phyloP scores from a whole-genome alignment of 2,113 vertebrate genomes.

The Hepsetus odoe region DNA sequence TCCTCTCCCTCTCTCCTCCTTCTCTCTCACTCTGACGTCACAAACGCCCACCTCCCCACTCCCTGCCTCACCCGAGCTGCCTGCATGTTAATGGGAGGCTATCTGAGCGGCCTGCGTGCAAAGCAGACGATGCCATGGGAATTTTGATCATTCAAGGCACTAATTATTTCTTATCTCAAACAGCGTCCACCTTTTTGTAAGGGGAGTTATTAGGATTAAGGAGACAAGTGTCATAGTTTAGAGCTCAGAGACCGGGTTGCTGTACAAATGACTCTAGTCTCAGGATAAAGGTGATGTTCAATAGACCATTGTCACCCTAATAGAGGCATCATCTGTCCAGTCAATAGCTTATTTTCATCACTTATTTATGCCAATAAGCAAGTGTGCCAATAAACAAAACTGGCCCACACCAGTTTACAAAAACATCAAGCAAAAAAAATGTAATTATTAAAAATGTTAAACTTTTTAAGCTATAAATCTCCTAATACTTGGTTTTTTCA shows the following conservation, averaged over 20 bases:
- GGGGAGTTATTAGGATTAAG: constrained; percentile 23
- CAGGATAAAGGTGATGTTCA: constrained; percentile 18
- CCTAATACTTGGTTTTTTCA: too few relatives aligned
- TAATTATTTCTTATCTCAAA: constrained; percentile 21
- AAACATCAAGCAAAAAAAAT: too few relatives aligned
- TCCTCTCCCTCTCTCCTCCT: not conserved
- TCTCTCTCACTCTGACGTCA: constrained; percentile 49
- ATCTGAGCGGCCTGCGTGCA: constrained; percentile 4
- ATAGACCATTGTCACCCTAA: not conserved
- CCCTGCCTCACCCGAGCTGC: constrained; percentile 31
- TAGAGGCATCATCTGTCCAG: not conserved
- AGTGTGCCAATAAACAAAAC: too few relatives aligned
- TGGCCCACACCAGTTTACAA: too few relatives aligned
- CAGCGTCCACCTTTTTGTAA: constrained; percentile 28
- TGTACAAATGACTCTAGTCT: not conserved
- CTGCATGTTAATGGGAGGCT: constrained; percentile 52
- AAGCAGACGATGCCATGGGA: constrained; percentile 5
- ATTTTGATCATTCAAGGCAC: constrained; percentile 25
- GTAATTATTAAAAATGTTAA: too few relatives aligned
- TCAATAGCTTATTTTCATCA: not conserved
- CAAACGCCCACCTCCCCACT: constrained; percentile 1
- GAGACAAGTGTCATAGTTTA: constrained; percentile 5
- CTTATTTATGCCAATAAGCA: not conserved
- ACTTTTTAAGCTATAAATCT: too few relatives aligned
- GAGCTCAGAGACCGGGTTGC: not conserved